Conservation (phyloP, 2,888 invertebrate genomes). For the Orchestes rusci region DNA sequence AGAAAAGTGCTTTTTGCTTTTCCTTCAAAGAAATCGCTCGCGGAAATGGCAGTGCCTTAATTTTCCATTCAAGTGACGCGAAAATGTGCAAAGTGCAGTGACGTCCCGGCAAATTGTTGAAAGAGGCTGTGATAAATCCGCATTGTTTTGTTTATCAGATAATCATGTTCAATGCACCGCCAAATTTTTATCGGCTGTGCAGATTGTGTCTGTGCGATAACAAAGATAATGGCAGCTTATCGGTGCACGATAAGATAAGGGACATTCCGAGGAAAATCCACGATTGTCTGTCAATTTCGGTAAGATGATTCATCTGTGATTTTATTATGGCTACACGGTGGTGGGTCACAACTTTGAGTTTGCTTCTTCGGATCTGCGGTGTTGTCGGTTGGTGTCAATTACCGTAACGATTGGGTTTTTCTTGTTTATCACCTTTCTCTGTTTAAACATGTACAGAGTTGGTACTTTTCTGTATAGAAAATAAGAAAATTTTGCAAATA, state of each 20-base stretch:
- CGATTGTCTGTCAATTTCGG: conserved; percentile 74
- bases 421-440: too few species aligned
- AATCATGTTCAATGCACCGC: conserved; percentile 83
- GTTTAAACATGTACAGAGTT: too few species aligned
- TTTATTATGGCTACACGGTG: too few species aligned
- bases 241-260: conserved; percentile 65
- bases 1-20: conserved; percentile 42
- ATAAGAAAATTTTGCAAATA: too few species aligned
- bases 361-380: too few species aligned
- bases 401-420: too few species aligned
- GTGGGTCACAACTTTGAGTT: too few species aligned
- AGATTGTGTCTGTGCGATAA: conserved; percentile 71
- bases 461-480: too few species aligned
- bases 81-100: conserved; percentile 17
- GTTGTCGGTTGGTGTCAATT: too few species aligned
- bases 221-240: conserved; percentile 54
- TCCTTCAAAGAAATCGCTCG: conserved; percentile 35
- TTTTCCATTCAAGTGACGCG: too few species aligned
- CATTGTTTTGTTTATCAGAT: conserved; percentile 41
- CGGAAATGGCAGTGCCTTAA: conserved; percentile 45
- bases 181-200: conserved; percentile 89
- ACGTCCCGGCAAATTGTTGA: conserved; percentile 9
- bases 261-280: conserved; percentile 57
- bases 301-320: conserved; percentile 47
- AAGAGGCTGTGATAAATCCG: too few species aligned